These are phyloP conservation scores for Montipora efflorescens DNA, from an alignment of 64 coral and sea anemone species.

Conservation along the genomic window DNA sequence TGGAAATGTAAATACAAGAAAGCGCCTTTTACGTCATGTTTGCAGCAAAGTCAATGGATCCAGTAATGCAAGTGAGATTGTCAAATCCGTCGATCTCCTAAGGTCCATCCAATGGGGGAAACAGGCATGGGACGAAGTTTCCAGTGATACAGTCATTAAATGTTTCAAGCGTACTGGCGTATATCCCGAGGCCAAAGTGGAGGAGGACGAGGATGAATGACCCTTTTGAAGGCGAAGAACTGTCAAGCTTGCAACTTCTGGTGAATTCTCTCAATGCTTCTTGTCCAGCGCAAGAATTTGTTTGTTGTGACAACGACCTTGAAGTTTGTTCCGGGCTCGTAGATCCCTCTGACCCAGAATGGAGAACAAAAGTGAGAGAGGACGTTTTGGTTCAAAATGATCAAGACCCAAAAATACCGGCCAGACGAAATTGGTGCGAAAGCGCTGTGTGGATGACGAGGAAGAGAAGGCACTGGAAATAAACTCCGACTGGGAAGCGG, in stretches of 20 bases:
- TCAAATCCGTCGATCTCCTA: not conserved
- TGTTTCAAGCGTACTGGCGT: conserved; percentile 2
- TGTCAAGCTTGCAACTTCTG: not conserved
- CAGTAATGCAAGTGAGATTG: not conserved
- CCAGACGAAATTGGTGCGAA: too few relatives aligned
- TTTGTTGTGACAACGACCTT: too few relatives aligned
- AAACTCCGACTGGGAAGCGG: too few relatives aligned
- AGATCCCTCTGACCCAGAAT: too few relatives aligned
- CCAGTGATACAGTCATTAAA: not conserved
- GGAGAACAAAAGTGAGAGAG: too few relatives aligned
- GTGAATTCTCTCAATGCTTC: conserved; percentile 9
- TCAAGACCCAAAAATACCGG: too few relatives aligned
- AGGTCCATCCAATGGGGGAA: conserved; percentile 10
- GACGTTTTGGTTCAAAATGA: too few relatives aligned
- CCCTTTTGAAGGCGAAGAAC: not conserved
- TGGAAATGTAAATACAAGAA: too few relatives aligned
- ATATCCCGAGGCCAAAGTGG: not conserved
- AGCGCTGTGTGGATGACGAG: too few relatives aligned
- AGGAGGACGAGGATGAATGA: not conserved
- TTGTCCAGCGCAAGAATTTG: not conserved
- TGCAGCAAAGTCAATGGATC: conserved; percentile 3
- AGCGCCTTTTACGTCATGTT: too few relatives aligned
- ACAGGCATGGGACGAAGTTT: conserved; percentile 21
- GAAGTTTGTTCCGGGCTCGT: not conserved
- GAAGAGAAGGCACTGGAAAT: too few relatives aligned